Percentiles rank a stretch among this genome's conserved stretches.
Evolutionary conservation across 1,140 invertebrate species (phyloP).

Genomic region (Psix sp.): DNA sequence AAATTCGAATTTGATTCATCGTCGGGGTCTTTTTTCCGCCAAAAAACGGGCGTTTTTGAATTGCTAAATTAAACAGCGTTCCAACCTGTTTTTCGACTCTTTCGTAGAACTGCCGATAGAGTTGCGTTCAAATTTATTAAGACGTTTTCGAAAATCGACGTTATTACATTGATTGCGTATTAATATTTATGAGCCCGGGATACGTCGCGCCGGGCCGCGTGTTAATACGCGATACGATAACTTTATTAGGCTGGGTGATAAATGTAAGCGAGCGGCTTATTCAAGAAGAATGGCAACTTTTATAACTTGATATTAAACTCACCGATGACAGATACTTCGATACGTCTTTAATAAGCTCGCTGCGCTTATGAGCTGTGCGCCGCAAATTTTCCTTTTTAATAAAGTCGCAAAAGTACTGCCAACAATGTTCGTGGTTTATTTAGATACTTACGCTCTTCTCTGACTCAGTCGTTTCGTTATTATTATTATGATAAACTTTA

Average conservation of each 20-base stretch:
- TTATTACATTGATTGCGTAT: constrained; percentile 20
- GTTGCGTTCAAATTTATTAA: constrained; percentile 30
- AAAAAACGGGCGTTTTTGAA: constrained; percentile 13
- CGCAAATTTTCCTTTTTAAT: constrained; percentile 42
- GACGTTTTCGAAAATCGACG: constrained; percentile 35
- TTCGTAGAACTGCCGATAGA: constrained; percentile 1
- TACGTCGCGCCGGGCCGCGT: constrained; percentile 17
- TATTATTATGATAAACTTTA: too few species aligned
- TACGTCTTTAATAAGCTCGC: constrained; percentile 37
- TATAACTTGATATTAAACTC: constrained; percentile 45
- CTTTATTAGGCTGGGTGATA: constrained; percentile 41
- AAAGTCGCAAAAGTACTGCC: constrained; percentile 32
- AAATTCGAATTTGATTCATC: constrained; percentile 50
- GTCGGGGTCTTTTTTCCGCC: constrained; percentile 24
- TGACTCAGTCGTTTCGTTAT: too few species aligned
- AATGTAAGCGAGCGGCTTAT: constrained; percentile 22
- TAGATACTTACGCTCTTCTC: not conserved
- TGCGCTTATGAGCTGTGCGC: constrained; percentile 7
- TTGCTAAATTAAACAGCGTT: constrained; percentile 32
- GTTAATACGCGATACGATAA: constrained; percentile 26
- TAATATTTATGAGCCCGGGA: constrained; percentile 35
- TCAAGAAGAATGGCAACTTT: constrained; percentile 38
- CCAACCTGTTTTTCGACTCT: constrained; percentile 19
- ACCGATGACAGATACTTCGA: constrained; percentile 42
- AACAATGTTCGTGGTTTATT: constrained; percentile 9